These are phyloP conservation scores for Sebastes taczanowskii DNA, from an alignment of 2,797 vertebrate species.

Conservation along the genomic window DNA sequence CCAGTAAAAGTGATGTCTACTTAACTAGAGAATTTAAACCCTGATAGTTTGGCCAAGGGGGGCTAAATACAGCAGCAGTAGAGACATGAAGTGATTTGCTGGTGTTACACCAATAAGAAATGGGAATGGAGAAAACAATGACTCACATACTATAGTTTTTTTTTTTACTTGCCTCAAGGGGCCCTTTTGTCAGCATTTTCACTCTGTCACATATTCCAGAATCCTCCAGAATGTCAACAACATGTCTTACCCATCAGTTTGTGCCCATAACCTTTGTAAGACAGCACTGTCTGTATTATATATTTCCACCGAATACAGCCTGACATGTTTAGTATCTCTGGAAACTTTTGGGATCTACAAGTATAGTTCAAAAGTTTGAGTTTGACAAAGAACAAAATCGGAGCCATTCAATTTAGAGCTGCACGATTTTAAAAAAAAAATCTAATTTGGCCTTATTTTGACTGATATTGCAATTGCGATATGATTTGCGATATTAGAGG, in stretches of 20 bases:
- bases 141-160: neutral
- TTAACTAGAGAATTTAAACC: conserved; percentile 14
- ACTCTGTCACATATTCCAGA: neutral
- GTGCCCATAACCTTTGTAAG: neutral
- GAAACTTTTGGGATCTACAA: neutral
- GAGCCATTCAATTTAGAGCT: neutral
- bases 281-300: neutral
- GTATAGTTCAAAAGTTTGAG: neutral
- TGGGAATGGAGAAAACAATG: neutral
- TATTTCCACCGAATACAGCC: neutral
- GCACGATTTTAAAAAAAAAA: no score
- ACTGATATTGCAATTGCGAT: no score
- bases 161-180: neutral
- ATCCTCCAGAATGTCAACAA: neutral
- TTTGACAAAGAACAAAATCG: neutral
- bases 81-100: neutral
- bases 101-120: neutral
- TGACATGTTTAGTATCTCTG: neutral
- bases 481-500: no score
- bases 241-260: neutral
- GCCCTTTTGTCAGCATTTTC: neutral
- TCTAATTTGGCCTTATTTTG: no score
- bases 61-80: neutral
- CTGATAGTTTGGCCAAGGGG: neutral
- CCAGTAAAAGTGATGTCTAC: neutral